Conservation (phyloP, 1,140 invertebrate genomes). For the Melitaea cinxia region DNA sequence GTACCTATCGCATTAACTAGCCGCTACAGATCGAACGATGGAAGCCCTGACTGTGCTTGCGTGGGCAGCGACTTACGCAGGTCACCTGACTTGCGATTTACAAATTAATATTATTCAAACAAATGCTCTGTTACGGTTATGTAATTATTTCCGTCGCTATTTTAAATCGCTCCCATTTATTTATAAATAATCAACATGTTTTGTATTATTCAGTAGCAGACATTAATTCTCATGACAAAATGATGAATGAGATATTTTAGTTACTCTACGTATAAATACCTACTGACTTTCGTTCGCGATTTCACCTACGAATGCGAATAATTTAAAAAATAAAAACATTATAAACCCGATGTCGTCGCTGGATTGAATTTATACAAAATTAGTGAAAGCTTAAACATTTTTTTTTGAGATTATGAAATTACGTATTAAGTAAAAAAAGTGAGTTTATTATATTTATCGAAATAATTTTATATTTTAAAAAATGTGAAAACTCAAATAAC, state of each 20-base stretch:
- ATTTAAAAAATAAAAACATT: neutral
- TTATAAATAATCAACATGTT: slow-evolving; percentile 19
- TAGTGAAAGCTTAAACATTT: neutral
- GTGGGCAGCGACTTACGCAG: slow-evolving; percentile 43
- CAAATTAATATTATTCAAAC: slow-evolving; percentile 31
- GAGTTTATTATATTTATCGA: too few relatives aligned
- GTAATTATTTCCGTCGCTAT: slow-evolving; percentile 8
- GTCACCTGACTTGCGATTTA: slow-evolving; percentile 35
- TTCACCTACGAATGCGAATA: neutral
- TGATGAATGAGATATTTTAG: slow-evolving; percentile 11
- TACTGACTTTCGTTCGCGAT: neutral
- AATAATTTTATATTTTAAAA: too few relatives aligned
- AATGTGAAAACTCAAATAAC: too few relatives aligned
- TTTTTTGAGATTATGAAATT: too few relatives aligned
- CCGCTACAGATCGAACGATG: slow-evolving; percentile 33
- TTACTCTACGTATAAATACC: neutral
- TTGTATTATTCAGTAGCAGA: slow-evolving; percentile 10
- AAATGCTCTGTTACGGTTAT: slow-evolving; percentile 24
- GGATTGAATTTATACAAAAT: neutral
- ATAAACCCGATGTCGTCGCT: slow-evolving; percentile 3
- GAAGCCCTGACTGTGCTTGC: slow-evolving; percentile 50
- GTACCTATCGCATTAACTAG: slow-evolving; percentile 62
- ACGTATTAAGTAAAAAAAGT: too few relatives aligned
- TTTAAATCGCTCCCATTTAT: slow-evolving; percentile 14
- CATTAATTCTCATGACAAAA: slow-evolving; percentile 6